A percentile compares a stretch with the other conserved stretches of the same genome.
Evolutionary conservation across 30 jellyfish, hydroid and myxozoan genomes (phyloP).

Genomic region (Aurelia sp.): DNA sequence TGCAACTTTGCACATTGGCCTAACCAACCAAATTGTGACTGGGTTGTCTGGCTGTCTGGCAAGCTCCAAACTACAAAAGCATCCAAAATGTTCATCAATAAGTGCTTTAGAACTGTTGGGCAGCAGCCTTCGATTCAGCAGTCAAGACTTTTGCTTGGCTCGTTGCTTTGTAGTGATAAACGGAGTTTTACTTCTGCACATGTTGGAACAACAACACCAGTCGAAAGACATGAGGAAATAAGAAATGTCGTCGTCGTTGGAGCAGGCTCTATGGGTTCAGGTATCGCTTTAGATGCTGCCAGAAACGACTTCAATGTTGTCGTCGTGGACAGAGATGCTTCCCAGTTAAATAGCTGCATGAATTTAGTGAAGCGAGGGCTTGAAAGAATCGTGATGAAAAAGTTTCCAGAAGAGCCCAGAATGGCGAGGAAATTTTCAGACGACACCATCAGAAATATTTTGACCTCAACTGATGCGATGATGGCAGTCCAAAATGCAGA

Average conservation of each 20-base stretch:
- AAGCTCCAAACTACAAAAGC: too few species aligned
- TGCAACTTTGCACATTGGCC: too few species aligned
- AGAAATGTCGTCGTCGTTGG: constrained; percentile 85
- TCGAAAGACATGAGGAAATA: constrained; percentile 61
- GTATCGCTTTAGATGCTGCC: constrained; percentile 87
- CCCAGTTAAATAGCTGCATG: constrained; percentile 81
- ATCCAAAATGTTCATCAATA: too few species aligned
- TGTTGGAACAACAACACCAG: constrained; percentile 67
- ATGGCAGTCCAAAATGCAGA: constrained; percentile 85
- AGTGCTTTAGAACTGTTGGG: too few species aligned
- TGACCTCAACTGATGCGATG: constrained; percentile 69
- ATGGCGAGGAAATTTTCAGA: constrained; percentile 83
- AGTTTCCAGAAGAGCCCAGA: constrained; percentile 93
- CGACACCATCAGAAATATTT: constrained; percentile 73
- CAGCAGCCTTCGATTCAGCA: too few species aligned
- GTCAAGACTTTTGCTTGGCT: too few species aligned
- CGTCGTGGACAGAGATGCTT: constrained; percentile 77
- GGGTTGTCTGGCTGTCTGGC: too few species aligned
- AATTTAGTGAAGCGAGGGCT: constrained; percentile 63
- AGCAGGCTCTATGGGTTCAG: constrained; percentile 96
- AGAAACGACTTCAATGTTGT: constrained; percentile 83
- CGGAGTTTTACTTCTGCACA: constrained; percentile 39
- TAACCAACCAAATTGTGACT: too few species aligned
- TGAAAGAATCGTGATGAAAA: constrained; percentile 62
- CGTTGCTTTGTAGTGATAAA: constrained; percentile 3